Evolutionary conservation across 2,113 vertebrate genomes (phyloP), one percentile per base, ranked within the genome.

Genomic region (Sula dactylatra): DNA sequence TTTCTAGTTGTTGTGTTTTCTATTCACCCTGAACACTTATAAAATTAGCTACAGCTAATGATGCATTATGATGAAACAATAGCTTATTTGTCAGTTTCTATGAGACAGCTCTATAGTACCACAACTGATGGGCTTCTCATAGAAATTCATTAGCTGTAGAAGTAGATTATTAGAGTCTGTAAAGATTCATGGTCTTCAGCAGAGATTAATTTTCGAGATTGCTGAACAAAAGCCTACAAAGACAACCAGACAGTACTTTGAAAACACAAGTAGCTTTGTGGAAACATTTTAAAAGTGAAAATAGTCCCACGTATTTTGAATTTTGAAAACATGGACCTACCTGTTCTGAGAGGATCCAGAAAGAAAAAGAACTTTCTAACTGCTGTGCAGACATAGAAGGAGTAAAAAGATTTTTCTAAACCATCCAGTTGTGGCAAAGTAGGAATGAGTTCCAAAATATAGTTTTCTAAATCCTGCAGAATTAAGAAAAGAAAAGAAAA

Each of bases 331-430:
- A 87, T 20, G 56, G 38, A 84, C 82, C 59, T 97, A 99, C 99
- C 99, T 92, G 99, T 99, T 97, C 99, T 98, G 54, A 99, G 98
- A 52, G 99, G 99, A 97, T 99, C 99, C 67, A 99, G 98, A 96
- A 99, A 99, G 96, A 99, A 99, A 94, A 99, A 99, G 94, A 99
- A 99, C 92, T 99, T 99, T 77, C 99, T 99, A 84, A 99, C 99
- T 29, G 99, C 99, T 20, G 99, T 99, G 97, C 99, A 99, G 88
- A 99, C 99, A 72, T 99, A 99, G 94, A 99, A 99, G 3, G 99
- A 99, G 65, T 99, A 99, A 98, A 99, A 99, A 42, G 99, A 99
- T 95, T 99, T 99, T 98, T 99, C 99, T 96, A 99, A 97, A 40
- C 99, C 99, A 76, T 99, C 99, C 93, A 99, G 97, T 72, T 99